Evolutionary conservation across 2,113 vertebrate genomes (phyloP), one percentile per base, ranked within the genome.

Genomic region (Trogon melanurus): DNA sequence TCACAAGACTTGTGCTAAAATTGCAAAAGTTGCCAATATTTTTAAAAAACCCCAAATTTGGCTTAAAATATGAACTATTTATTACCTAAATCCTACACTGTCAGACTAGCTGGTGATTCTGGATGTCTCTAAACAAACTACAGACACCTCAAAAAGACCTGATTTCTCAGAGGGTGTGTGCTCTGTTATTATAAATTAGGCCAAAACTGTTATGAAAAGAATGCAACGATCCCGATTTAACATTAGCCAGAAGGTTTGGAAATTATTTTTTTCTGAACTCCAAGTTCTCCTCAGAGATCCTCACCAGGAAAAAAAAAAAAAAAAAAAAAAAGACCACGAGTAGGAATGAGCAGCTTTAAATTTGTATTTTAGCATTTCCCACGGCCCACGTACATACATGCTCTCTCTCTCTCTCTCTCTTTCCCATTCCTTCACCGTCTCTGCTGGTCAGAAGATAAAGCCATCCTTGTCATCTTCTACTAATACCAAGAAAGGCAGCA

Each of bases 401-500:
- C 8, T 53, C 58, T 21, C 36, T 82, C 66, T 76, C 36, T 82
- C 66, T 76, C 62, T n/a, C 26, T 65, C 44, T 45, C 70, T 41
- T 82, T 66, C 74, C 72, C 47, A 2, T 76, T 57, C 83, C 83
- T 88, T 47, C 80, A 29, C 44, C 6, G 1, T 95, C 89, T 95
- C 91, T 95, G 92, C 80, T 95, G 89, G 91, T 96, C 92, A 97
- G 92, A 91, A 93, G 91, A 94, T 94, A 89, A 94, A 96, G 94
- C 67, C 93, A 94, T 96, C 66, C 86, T 95, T 95, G 91, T 95
- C 94, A 97, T 80, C 88, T 95, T 41, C 90, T 69, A 16, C 93
- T 94, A 83, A 94, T 93, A 76, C 88, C 88, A 91, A 96, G 95
- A 91, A 95, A 93, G 88, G 89, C 93, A 97, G 88, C 87, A 96